These are phyloP conservation scores for Ornithorhynchus anatinus DNA, from an alignment of 2,113 vertebrate species.

Conservation along the genomic window DNA sequence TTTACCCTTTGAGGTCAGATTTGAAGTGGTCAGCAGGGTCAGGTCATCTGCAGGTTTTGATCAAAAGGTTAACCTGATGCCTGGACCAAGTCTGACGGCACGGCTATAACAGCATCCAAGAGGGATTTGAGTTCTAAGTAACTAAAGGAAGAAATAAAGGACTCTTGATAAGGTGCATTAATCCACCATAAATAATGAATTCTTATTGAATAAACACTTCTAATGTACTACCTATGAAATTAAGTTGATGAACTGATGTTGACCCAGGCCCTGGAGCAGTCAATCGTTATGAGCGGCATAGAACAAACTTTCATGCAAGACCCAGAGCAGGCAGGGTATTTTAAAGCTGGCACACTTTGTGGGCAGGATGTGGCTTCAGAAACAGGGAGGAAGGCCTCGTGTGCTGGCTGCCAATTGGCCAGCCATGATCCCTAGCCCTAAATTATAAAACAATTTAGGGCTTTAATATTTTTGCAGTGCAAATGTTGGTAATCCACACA, in stretches of 20 bases:
- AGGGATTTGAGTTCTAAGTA: no score
- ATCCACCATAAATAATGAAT: not conserved
- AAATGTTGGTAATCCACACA: slow-evolving; percentile 24
- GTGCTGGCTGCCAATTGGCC: not conserved
- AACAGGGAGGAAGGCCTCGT: not conserved
- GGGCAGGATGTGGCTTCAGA: fast-evolving
- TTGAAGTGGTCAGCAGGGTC: no score
- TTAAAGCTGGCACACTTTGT: not conserved
- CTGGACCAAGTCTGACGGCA: no score
- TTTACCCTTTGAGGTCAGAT: no score
- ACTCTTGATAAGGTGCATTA: no score
- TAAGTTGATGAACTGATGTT: not conserved
- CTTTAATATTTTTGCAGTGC: slow-evolving; percentile 32
- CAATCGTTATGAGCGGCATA: not conserved
- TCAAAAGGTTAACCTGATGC: no score
- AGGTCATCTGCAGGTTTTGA: no score
- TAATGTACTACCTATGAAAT: not conserved
- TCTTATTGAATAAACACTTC: not conserved
- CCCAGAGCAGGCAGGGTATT: not conserved
- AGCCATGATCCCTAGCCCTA: not conserved
- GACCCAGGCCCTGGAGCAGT: not conserved
- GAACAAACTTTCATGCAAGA: not conserved
- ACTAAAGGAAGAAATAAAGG: no score
- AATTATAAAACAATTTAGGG: not conserved
- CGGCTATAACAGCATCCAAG: no score